Base-by-base conservation (phyloP, 2,113 vertebrate species). In the Anhinga anhinga region DNA sequence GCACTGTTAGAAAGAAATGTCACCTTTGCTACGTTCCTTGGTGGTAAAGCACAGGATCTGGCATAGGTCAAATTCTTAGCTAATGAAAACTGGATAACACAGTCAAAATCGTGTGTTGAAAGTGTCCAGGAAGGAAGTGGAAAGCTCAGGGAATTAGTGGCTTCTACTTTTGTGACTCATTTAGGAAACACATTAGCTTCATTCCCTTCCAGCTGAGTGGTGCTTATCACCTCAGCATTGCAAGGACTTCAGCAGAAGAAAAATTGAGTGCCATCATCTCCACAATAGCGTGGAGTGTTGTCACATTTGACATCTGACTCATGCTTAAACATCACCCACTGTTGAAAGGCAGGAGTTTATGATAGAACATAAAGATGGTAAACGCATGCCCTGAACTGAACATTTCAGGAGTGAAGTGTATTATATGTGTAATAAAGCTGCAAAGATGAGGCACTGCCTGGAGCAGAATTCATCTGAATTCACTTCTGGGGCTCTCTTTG, bases 341-440 rank as follows among this genome's bases (percentile, higher is more conserved):
- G 30, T 14, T 81, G 73, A 91, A 95, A 91, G 38, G 42, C 74
- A 36, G 21, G 42, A 80, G 49, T 91, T 97, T 82, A 91, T 70
- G 86, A 77, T 25, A 58, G 91, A 93, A 73, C 77, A 90, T 90
- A 94, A 97, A 94, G 94, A 95, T 53, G 62, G 69, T 69, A 95
- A 95, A 87, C 4, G 2, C 45, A 45, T 42, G 32, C 17, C 49
- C 61, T 53, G 70, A 90, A 56, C 13, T 3, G 59, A 95, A 45
- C 8, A 17, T 91, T 93, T 79, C n/a, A 76, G 89, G 50, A 95
- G 26, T 85, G 73, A 80, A 95, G 53, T 66, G 50, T 44, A 42
- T 88, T 88, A 50, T 47, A 73, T 10, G 13, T 38, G 29, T 67
- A 87, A 93, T 90, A 95, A 90, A 95, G 26, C 38, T 55, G 30